Evolutionary conservation across 2,797 vertebrate species (phyloP), one percentile per base, ranked within the genome.

Genomic region (Sphenodon punctatus): DNA sequence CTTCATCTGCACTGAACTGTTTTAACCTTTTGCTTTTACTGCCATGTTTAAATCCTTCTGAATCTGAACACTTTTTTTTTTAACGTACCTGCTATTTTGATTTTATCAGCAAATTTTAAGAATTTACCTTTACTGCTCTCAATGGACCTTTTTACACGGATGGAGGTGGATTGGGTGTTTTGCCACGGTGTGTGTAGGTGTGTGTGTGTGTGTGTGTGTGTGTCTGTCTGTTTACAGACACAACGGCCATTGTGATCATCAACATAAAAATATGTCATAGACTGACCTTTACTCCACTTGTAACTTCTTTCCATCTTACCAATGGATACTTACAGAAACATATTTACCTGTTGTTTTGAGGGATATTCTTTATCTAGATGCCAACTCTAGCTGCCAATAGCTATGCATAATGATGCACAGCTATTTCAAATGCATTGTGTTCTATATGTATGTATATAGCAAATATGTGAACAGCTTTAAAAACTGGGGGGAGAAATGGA

Each of bases 381-480:
- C 3, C 3, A 23, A 45, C 22, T 6, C 56, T 27, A 61, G n/a
- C n/a, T n/a, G n/a, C n/a, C n/a, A n/a, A n/a, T n/a, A n/a, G n/a
- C 72, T 77, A 80, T 11, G 12, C 23, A 55, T 34, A 76, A 58
- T 32, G 3, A 13, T 73, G 11, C 72, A 78, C 74, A 84, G 72
- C 30, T 64, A 66, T 58, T 90, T 64, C 80, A 92, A 88, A 65
- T 86, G 80, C 71, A 16, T 38, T 78, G 2, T 84, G 27, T 63
- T 81, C 61, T 38, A 2, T 36, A 84, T 88, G 80, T 73, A 72
- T n/a, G 36, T 15, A 87, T 68, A 11, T 55, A 67, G 55, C 56
- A 86, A 73, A 85, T 82, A 75, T 86, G 51, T 5, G 6, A 84
- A 79, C 16, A 75, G 82, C 80, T 90, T 78, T 80, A 63, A 76